Evolutionary conservation across 2,113 vertebrate species (phyloP).

Genomic region (Aphelocoma coerulescens): DNA sequence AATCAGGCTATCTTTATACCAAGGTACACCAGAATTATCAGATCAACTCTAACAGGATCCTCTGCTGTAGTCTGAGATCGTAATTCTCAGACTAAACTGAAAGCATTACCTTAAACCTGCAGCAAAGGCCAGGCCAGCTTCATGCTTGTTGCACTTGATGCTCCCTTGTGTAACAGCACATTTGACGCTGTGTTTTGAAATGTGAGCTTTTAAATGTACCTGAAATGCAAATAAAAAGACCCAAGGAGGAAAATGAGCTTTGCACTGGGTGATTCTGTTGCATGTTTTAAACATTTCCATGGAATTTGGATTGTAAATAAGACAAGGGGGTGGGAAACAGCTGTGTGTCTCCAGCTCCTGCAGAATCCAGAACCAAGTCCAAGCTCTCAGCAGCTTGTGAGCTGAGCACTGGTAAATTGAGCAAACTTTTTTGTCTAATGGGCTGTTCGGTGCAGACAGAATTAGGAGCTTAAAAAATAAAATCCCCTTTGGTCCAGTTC

Average conservation of each 20-base stretch:
- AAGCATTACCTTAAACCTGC: not conserved
- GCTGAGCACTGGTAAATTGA: not conserved
- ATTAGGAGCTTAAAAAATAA: not conserved
- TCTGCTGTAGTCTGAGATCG: not conserved
- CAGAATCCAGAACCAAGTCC: not conserved
- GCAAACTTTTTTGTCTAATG: not conserved
- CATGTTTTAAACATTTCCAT: not conserved
- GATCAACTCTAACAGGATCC: not conserved
- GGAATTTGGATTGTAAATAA: slow-evolving; percentile 16
- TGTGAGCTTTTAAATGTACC: not conserved
- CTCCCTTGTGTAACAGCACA: not conserved
- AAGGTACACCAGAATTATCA: not conserved
- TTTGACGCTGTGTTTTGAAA: not conserved
- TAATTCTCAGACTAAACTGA: not conserved
- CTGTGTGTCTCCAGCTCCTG: not conserved
- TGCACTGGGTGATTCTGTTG: not conserved
- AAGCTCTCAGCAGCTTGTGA: not conserved
- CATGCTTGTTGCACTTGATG: not conserved
- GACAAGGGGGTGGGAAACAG: not conserved
- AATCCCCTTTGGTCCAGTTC: not conserved
- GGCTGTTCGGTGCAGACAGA: not conserved
- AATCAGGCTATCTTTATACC: not conserved
- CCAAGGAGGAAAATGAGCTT: not conserved
- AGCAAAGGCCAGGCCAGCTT: not conserved
- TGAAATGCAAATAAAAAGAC: not conserved